These are phyloP conservation scores for Nymphalis c-album DNA, from an alignment of 2,888 invertebrate genomes.

Conservation along the genomic window DNA sequence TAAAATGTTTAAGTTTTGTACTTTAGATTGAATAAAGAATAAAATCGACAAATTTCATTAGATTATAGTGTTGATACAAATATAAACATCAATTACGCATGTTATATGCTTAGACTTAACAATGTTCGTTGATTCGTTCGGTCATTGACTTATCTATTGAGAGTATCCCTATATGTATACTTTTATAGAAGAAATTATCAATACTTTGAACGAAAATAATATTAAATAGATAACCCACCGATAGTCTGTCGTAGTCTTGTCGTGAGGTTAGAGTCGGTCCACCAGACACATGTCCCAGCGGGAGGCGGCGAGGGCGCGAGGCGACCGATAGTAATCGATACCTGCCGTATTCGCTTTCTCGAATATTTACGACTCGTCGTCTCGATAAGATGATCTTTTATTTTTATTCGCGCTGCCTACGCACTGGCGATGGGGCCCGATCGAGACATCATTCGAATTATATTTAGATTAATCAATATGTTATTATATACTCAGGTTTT, in stretches of 20 bases:
- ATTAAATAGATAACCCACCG: conserved; percentile 21
- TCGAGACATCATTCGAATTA: conserved; percentile 11
- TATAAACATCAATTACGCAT: no score
- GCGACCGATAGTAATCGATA: conserved; percentile 71
- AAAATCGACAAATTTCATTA: no score
- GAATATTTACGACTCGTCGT: conserved; percentile 55
- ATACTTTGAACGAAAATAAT: background rate
- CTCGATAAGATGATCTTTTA: conserved; percentile 47
- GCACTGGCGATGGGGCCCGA: conserved; percentile 36
- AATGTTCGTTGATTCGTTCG: no score
- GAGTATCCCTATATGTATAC: no score
- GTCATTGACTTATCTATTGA: no score
- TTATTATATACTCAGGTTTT: background rate
- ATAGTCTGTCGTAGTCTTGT: conserved; percentile 26
- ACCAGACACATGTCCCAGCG: conserved; percentile 49
- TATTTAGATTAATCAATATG: background rate
- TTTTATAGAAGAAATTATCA: no score
- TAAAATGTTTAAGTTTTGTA: no score
- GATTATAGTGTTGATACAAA: no score
- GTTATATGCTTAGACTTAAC: no score
- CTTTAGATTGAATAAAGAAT: no score
- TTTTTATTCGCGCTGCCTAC: conserved; percentile 57
- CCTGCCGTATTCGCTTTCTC: conserved; percentile 49
- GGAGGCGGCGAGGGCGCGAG: conserved; percentile 56
- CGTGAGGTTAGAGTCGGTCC: conserved; percentile 13